Percentiles rank a stretch among this genome's conserved stretches.
These are phyloP conservation scores for Diphyllodes magnificus DNA, from an alignment of 2,113 vertebrate genomes.

Conservation along the genomic window DNA sequence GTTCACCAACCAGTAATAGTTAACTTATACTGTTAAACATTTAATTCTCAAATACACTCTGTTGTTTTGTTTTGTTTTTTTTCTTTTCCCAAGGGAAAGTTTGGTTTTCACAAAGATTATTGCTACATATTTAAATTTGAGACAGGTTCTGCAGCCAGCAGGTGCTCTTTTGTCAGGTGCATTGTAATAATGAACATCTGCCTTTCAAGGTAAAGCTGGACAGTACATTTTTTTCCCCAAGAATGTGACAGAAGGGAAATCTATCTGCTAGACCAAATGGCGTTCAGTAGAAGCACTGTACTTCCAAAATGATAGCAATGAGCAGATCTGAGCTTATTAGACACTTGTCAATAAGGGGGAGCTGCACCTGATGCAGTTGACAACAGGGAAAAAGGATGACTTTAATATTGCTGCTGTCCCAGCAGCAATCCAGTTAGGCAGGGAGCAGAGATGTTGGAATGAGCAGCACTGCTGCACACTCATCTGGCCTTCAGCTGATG, in stretches of 20 bases:
- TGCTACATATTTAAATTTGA: background rate
- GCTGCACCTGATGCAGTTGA: constrained; percentile 1
- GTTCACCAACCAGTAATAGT: background rate
- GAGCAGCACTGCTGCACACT: background rate
- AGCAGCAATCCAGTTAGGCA: background rate
- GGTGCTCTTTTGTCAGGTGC: constrained; percentile 20
- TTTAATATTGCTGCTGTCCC: constrained; percentile 38
- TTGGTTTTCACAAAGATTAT: background rate
- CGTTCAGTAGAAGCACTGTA: background rate
- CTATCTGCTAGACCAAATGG: constrained; percentile 2
- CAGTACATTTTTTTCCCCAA: background rate
- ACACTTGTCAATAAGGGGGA: background rate
- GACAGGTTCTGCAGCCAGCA: constrained; percentile 6
- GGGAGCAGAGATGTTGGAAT: background rate
- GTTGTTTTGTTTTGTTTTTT: background rate
- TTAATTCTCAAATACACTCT: background rate
- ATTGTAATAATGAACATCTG: background rate
- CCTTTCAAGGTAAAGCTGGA: background rate
- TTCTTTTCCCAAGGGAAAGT: background rate
- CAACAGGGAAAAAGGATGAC: constrained; percentile 6
- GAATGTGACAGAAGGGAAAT: background rate
- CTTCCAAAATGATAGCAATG: background rate
- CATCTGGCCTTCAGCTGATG: background rate
- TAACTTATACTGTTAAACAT: background rate
- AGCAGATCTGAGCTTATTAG: constrained; percentile 18